Evolutionary conservation across 2,888 invertebrate genomes (phyloP).

Genomic region (Rhingia campestris): DNA sequence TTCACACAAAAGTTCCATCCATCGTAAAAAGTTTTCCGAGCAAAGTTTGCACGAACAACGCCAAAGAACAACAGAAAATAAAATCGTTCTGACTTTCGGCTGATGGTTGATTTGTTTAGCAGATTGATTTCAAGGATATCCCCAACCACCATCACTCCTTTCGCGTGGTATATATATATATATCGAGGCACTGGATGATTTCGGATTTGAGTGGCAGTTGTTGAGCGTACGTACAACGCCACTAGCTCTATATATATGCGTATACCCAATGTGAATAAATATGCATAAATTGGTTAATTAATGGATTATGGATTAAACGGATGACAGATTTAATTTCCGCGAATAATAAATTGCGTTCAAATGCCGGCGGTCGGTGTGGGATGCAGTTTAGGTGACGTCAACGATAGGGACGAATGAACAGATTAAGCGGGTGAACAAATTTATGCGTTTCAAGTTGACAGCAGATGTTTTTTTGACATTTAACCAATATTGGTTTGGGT

Average conservation of each 20-base stretch:
- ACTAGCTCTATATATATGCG: background rate
- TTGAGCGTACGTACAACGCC: slow-evolving; percentile 11
- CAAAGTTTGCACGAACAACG: slow-evolving; percentile 6
- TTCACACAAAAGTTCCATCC: slow-evolving; percentile 25
- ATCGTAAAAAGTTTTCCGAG: background rate
- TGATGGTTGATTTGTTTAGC: slow-evolving; percentile 46
- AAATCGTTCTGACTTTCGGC: slow-evolving; percentile 29
- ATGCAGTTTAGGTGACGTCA: background rate
- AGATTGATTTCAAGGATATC: slow-evolving; percentile 37
- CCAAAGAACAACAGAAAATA: slow-evolving; percentile 2
- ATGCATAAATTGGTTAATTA: slow-evolving; percentile 35
- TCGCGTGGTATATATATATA: too few species aligned
- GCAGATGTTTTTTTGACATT: too few species aligned
- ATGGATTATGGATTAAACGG: slow-evolving; percentile 49
- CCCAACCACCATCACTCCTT: too few species aligned
- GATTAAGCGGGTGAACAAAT: slow-evolving; percentile 7
- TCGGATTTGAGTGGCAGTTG: slow-evolving; percentile 17
- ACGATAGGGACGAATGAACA: background rate
- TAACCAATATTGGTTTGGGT: too few species aligned
- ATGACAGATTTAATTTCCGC: slow-evolving; percentile 33
- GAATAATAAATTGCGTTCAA: slow-evolving; percentile 6
- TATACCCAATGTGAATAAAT: slow-evolving; percentile 1
- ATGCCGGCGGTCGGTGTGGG: background rate
- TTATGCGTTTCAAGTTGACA: background rate
- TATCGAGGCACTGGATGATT: too few species aligned